Percentiles rank a stretch among this genome's conserved stretches.
phyloP scores from a whole-genome alignment of 2,888 invertebrate species.

The Lasioglossum figueresi region DNA sequence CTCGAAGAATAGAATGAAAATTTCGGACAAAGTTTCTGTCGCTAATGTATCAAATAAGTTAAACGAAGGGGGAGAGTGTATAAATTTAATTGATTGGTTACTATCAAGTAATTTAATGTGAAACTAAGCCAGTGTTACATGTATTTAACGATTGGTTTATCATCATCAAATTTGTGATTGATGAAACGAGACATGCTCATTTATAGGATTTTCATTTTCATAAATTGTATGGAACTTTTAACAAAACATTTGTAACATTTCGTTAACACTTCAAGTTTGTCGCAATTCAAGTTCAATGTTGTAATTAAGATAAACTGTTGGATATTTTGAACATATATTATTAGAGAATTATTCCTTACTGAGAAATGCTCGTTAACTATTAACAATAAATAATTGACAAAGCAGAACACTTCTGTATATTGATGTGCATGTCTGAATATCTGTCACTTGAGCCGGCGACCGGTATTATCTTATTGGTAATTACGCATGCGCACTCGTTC shows the following conservation, averaged over 20 bases:
- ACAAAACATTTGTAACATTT: not conserved
- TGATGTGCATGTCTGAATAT: conserved; percentile 1
- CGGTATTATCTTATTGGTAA: conserved; percentile 12
- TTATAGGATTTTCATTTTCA: not conserved
- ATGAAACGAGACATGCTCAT: not conserved
- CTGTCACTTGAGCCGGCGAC: conserved; percentile 22
- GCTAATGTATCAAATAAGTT: conserved; percentile 35
- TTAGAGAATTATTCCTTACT: not conserved
- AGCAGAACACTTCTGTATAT: conserved; percentile 1
- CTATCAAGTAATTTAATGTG: conserved; percentile 60
- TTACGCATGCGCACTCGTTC: conserved; percentile 37
- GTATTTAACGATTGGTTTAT: conserved; percentile 9
- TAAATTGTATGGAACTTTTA: not conserved
- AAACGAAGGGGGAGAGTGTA: conserved; percentile 34
- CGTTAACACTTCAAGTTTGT: not conserved
- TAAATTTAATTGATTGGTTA: conserved; percentile 59
- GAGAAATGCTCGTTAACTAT: conserved; percentile 1
- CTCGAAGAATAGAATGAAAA: not conserved
- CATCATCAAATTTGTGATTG: not conserved
- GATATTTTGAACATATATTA: not conserved
- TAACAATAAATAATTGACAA: not conserved
- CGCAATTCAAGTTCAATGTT: not conserved
- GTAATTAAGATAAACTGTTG: not conserved
- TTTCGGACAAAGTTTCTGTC: conserved; percentile 21
- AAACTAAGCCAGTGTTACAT: conserved; percentile 34